Evolutionary conservation across 35 echinoderm and acorn worm genomes (phyloP).

Genomic region (Amphiura filiformis): DNA sequence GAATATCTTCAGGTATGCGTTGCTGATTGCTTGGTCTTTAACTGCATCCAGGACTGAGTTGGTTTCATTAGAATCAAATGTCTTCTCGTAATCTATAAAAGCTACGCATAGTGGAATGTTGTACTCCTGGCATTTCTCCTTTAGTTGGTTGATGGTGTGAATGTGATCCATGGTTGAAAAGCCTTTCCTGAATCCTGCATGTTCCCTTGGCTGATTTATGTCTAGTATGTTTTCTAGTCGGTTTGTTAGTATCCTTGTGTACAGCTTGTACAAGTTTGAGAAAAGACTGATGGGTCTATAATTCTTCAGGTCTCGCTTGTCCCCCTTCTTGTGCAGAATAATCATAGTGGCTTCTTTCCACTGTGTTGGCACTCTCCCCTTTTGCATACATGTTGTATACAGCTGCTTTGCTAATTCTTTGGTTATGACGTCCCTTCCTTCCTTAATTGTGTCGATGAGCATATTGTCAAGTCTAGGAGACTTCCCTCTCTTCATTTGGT

Average conservation of each 20-base stretch:
- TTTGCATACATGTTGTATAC: neutral
- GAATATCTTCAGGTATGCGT: neutral
- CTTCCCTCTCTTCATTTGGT: slow-evolving; percentile 32
- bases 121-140: slow-evolving; percentile 28
- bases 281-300: slow-evolving; percentile 28
- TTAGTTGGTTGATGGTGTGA: slow-evolving; percentile 26
- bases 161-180: slow-evolving; percentile 33
- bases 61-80: neutral
- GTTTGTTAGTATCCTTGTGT: slow-evolving; percentile 21
- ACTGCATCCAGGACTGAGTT: neutral
- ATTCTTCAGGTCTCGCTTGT: slow-evolving; percentile 28
- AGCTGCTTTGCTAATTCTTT: slow-evolving; percentile 5
- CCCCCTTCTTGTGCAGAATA: slow-evolving; percentile 18
- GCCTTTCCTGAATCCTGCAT: slow-evolving; percentile 15
- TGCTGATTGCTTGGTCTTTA: neutral
- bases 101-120: neutral
- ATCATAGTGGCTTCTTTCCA: slow-evolving; percentile 35
- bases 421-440: neutral
- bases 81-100: neutral
- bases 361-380: neutral
- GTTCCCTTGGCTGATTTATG: slow-evolving; percentile 26
- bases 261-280: slow-evolving; percentile 35
- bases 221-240: slow-evolving; percentile 27
- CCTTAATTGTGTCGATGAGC: slow-evolving; percentile 3
- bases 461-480: slow-evolving; percentile 13